Percentiles rank a stretch among this genome's conserved stretches.
Conservation (phyloP, 2,797 vertebrate species). For the Coregonus ussuriensis region DNA sequence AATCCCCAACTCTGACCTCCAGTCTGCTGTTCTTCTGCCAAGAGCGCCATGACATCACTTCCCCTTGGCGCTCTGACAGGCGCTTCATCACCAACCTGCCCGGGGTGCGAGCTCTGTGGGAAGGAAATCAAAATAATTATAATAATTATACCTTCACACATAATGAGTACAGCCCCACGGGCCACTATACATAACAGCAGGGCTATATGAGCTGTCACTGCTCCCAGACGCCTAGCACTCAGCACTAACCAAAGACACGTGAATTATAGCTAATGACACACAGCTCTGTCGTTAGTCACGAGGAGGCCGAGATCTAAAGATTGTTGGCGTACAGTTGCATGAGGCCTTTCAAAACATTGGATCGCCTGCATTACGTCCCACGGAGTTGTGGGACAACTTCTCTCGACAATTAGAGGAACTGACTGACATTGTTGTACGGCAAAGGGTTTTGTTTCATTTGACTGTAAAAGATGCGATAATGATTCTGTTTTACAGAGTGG, state of each 20-base stretch:
- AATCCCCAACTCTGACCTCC: constrained; percentile 53
- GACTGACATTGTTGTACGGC: neutral
- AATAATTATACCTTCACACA: constrained; percentile 73
- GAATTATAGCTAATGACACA: constrained; percentile 66
- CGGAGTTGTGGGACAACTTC: neutral
- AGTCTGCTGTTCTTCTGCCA: constrained; percentile 45
- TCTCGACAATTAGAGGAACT: neutral
- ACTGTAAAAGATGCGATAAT: neutral
- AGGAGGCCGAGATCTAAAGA: constrained; percentile 45
- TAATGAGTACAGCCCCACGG: constrained; percentile 66
- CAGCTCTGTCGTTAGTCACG: constrained; percentile 56
- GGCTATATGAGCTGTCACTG: constrained; percentile 67
- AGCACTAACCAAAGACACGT: constrained; percentile 64
- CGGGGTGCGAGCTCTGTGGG: constrained; percentile 43
- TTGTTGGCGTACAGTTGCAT: constrained; percentile 31
- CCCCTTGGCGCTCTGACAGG: constrained; percentile 57
- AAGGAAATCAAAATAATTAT: constrained; percentile 66
- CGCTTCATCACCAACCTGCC: constrained; percentile 59
- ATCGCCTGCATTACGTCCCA: neutral
- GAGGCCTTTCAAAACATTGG: constrained; percentile 27
- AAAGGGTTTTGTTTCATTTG: neutral
- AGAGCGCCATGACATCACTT: constrained; percentile 66
- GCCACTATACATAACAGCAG: constrained; percentile 64
- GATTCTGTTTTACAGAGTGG: neutral
- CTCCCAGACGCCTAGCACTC: constrained; percentile 43